phyloP scores from a whole-genome alignment of 2,797 vertebrate genomes.

The Cichlasoma orientale region DNA sequence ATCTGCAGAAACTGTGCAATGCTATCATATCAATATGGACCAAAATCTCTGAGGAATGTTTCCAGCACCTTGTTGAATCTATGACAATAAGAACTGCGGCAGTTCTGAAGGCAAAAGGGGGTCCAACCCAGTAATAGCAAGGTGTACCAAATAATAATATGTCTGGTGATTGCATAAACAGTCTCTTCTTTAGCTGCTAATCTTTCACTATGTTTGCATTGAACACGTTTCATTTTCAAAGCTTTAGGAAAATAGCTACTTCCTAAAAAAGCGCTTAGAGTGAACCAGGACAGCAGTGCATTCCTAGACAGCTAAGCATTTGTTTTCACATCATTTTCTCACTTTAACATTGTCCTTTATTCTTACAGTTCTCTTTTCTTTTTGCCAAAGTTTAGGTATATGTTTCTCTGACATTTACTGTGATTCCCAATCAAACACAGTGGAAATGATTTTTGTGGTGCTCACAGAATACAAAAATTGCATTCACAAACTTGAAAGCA shows the following conservation, averaged over 20 bases:
- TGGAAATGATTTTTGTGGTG: neutral
- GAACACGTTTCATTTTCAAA: neutral
- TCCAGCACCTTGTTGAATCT: too few species aligned
- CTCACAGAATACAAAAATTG: neutral
- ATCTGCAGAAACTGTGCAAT: neutral
- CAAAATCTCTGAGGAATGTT: too few species aligned
- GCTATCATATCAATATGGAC: too few species aligned
- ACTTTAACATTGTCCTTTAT: neutral
- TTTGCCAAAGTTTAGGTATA: neutral
- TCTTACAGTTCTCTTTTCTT: neutral
- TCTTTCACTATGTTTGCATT: neutral
- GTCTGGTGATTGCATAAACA: neutral
- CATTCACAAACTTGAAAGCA: neutral
- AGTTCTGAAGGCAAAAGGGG: neutral
- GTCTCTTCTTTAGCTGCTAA: neutral
- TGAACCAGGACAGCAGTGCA: neutral
- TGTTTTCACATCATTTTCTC: neutral
- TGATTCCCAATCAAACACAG: neutral
- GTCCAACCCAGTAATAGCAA: neutral
- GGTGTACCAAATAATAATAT: neutral
- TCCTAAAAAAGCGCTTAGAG: neutral
- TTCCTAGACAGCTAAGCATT: neutral
- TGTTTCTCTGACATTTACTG: neutral
- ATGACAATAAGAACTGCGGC: too few species aligned
- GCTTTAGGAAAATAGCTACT: neutral